These are phyloP conservation scores for Drosophila borborema DNA, from an alignment of 2,888 invertebrate genomes.

Conservation along the genomic window DNA sequence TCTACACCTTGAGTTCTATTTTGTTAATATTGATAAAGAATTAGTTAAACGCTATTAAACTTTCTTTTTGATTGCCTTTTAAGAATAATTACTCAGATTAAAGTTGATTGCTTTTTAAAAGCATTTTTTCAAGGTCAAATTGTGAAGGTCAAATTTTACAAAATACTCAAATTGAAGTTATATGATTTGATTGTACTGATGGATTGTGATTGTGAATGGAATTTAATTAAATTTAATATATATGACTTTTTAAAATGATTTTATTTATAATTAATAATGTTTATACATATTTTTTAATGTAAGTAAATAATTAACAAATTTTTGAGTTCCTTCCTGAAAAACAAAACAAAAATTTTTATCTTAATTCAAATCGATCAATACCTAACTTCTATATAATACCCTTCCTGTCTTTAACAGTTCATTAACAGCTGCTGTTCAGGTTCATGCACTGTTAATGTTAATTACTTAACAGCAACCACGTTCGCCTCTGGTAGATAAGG, in stretches of 20 bases:
- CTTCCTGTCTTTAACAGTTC: neutral
- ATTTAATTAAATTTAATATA: neutral
- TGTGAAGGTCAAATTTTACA: constrained; percentile 25
- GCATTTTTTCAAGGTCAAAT: constrained; percentile 15
- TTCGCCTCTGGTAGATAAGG: constrained; percentile 35
- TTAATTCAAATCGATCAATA: neutral
- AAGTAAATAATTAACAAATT: neutral
- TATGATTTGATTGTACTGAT: neutral
- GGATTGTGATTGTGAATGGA: neutral
- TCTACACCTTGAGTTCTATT: constrained; percentile 3
- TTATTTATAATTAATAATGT: neutral
- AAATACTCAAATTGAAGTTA: neutral
- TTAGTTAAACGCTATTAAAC: constrained; percentile 13
- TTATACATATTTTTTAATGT: neutral
- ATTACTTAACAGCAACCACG: constrained; percentile 37
- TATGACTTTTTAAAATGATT: neutral
- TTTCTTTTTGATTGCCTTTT: constrained; percentile 36
- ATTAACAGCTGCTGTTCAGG: constrained; percentile 1
- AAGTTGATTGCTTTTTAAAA: constrained; percentile 8
- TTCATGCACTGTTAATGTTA: constrained; percentile 3
- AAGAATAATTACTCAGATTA: constrained; percentile 9
- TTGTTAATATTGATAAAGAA: constrained; percentile 11
- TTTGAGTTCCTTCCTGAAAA: neutral
- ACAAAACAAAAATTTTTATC: neutral
- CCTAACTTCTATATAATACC: neutral